Base-by-base conservation (phyloP, 2,888 invertebrate species). In the Osmoderma eremita region DNA sequence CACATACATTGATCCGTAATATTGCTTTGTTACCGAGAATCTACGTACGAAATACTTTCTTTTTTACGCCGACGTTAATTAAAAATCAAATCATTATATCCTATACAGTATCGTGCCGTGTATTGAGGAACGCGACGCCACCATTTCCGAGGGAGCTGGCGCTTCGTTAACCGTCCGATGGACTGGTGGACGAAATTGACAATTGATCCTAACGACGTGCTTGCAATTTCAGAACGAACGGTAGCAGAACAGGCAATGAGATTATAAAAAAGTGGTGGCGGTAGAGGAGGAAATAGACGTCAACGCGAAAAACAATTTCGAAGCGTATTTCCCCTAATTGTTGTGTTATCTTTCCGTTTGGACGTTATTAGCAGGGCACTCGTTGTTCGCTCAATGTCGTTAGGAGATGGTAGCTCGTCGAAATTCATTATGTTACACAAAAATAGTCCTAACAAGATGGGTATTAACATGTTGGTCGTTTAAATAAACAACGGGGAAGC, bases 201-300 rank as follows among this genome's bases (percentile, higher is more conserved):
- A 53, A 53, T 53, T 53, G 53, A 53, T 53, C 39, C 38, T 53
- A 53, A 53, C 53, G 38, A 53, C 38, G 38, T 53, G 53, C 53
- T 53, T 53, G 53, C 38, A 53, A 53, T 53, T 53, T 53, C 53
- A 12, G 38, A 38, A 38, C 53, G 24, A 12, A 24, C 4, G 18
- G 17, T 12, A 36, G 38, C 12, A 38, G 8, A 38, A 53, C 18
- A 8, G 38, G 38, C 17, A 20, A 8, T n/a, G 22, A 38, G 10
- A 20, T 18, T 8, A 17, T n/a, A 18, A 38, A 38, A 38, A 38
- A 53, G 53, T 30, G 30, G 6, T 5, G 30, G 30, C 30, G 10
- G 30, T 24, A 30, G 13, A 13, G 13, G 36, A 53, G 15, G 36
- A 15, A 53, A 30, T 6, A 15, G 13, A 38, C n/a, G 53, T 38